phyloP scores from a whole-genome alignment of 2,113 vertebrate species.

The Semicossyphus pulcher region DNA sequence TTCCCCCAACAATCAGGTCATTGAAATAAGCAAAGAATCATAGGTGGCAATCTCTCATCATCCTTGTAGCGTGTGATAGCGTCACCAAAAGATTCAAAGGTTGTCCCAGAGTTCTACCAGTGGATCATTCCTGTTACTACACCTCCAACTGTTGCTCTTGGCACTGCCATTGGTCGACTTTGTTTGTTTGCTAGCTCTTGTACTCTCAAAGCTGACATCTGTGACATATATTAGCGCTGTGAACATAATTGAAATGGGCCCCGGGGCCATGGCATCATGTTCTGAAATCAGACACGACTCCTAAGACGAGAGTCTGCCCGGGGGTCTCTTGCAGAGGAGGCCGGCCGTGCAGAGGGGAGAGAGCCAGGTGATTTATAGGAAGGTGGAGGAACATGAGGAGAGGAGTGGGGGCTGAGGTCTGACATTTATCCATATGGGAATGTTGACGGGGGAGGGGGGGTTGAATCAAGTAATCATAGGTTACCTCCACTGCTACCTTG shows the following conservation, averaged over 20 bases:
- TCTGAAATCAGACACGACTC: constrained; percentile 76
- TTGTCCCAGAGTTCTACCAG: not conserved
- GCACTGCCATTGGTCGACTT: constrained; percentile 7
- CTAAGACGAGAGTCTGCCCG: constrained; percentile 42
- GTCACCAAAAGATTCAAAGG: not conserved
- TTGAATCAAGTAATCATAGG: constrained; percentile 68
- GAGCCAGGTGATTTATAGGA: constrained; percentile 73
- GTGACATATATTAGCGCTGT: constrained; percentile 61
- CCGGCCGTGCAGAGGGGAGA: constrained; percentile 5
- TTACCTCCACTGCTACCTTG: constrained; percentile 71
- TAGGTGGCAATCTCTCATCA: not conserved
- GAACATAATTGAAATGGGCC: constrained; percentile 71
- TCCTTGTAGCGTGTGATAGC: not conserved
- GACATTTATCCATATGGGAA: constrained; percentile 70
- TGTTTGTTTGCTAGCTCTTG: constrained; percentile 53
- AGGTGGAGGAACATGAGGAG: constrained; percentile 60
- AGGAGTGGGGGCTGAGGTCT: constrained; percentile 29
- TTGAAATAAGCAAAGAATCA: not conserved
- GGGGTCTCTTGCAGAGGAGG: constrained; percentile 44
- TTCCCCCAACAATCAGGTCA: not conserved
- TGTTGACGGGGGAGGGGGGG: constrained; percentile 11
- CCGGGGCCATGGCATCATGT: constrained; percentile 61
- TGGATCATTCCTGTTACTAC: not conserved
- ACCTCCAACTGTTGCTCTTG: not conserved
- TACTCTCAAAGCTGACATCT: constrained; percentile 47